Evolutionary conservation across 2,888 invertebrate genomes (phyloP), one percentile per base, ranked within the genome.

Genomic region (Seira ritae): DNA sequence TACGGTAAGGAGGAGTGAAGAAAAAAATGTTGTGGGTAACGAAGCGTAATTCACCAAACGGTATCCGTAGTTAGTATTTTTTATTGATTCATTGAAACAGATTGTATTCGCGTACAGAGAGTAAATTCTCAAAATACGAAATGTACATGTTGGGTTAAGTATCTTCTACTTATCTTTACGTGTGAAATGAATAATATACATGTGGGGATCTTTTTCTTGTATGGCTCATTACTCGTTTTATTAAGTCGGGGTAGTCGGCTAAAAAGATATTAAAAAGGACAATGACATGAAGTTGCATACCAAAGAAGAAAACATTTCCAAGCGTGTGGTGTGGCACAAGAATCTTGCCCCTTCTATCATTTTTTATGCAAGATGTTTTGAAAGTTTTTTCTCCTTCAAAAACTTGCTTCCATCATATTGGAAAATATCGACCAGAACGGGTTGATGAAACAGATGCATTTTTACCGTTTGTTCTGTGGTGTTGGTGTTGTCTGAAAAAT

Each of bases 41-140:
- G 60, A 60, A 60, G 60, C 60, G 60, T 60, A 60, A 60, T 60
- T 60, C 60, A 60, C 8, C 60, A 60, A 60, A 60, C 60, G 60
- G 60, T 60, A 60, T 60, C n/a, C 17, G 60, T 60, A 60, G 60
- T 60, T 60, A 60, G 15, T n/a, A n/a, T 60, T 60, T 60, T 60
- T 60, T 60, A 60, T 60, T 60, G 60, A 60, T 60, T 60, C 60
- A 60, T 60, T 60, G 60, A 60, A 60, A 15, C 60, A 60, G 15
- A 15, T 60, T 60, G 60, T 60, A 60, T 17, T 8, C n/a, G n/a
- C 60, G 3, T 60, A 15, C 15, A 60, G 60, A 15, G 60, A 15
- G 60, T 60, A n/a, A 15, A 60, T 60, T 42, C 42, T 8, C 42
- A 42, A 42, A 42, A 42, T 42, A 12, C n/a, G n/a, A 42, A 60